Percentiles rank a stretch among this genome's conserved stretches.
These are phyloP conservation scores for Mythimna loreyi DNA, from an alignment of 2,888 invertebrate genomes.

Conservation along the genomic window DNA sequence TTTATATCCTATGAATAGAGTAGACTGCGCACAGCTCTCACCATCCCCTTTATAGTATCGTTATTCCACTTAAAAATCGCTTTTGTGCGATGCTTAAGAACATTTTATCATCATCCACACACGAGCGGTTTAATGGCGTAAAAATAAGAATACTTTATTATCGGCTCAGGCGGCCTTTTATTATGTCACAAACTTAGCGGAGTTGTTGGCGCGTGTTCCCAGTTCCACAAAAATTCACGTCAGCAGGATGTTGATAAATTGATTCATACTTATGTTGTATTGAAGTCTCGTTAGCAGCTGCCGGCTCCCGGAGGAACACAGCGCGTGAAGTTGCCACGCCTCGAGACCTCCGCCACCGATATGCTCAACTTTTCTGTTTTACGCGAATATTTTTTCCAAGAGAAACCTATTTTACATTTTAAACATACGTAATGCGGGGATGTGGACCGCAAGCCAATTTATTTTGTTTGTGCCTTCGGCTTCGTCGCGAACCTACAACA, in stretches of 20 bases:
- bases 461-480: conserved; percentile 45
- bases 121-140: conserved; percentile 52
- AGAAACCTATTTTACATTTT: conserved; percentile 51
- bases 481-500: conserved; percentile 44
- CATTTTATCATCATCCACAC: conserved; percentile 53
- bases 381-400: conserved; percentile 40
- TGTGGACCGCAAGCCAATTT: conserved; percentile 48
- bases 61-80: conserved; percentile 44
- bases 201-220: conserved; percentile 31
- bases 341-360: conserved; percentile 26
- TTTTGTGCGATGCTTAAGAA: conserved; percentile 49
- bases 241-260: conserved; percentile 69
- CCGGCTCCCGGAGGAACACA: conserved; percentile 35
- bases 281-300: conserved; percentile 66
- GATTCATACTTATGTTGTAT: conserved; percentile 67
- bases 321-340: conserved; percentile 53
- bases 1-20: conserved; percentile 34
- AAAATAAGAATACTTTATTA: conserved; percentile 60
- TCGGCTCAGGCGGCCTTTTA: conserved; percentile 46
- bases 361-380: conserved; percentile 44
- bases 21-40: conserved; percentile 17
- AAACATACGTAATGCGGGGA: conserved; percentile 43
- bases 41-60: conserved; percentile 28
- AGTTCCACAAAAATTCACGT: conserved; percentile 51
- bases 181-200: conserved; percentile 50